Conservation (phyloP, 2,797 vertebrate genomes). For the Meriones psammophilus region DNA sequence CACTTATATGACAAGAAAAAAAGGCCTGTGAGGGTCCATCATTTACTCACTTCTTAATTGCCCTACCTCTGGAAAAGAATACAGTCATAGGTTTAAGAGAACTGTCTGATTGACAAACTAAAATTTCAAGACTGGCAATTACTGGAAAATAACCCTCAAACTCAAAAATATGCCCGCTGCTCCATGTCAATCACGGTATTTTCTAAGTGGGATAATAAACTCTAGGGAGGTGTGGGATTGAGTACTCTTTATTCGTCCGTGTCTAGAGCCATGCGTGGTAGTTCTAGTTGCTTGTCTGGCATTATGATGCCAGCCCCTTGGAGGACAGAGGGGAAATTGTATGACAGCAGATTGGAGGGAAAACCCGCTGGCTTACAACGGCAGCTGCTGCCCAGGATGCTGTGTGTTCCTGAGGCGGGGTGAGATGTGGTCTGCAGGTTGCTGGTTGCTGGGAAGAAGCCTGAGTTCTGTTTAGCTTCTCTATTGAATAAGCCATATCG, state of each 20-base stretch:
- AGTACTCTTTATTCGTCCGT: conserved; percentile 69
- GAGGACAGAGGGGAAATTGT: neutral
- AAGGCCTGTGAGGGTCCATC: conserved; percentile 35
- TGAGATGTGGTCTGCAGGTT: conserved; percentile 34
- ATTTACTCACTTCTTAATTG: conserved; percentile 66
- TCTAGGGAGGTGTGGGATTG: conserved; percentile 64
- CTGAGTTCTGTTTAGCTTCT: conserved; percentile 41
- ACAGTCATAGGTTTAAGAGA: conserved; percentile 50
- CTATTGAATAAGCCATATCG: conserved; percentile 20
- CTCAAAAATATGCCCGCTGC: conserved; percentile 72
- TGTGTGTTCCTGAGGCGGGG: neutral
- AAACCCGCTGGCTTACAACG: neutral
- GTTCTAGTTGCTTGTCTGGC: conserved; percentile 66
- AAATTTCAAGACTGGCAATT: conserved; percentile 76
- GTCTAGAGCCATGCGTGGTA: conserved; percentile 59
- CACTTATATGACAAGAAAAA: conserved; percentile 74
- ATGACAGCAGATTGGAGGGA: conserved; percentile 59
- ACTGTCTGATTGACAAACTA: conserved; percentile 72
- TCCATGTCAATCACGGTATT: conserved; percentile 74
- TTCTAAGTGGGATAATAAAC: conserved; percentile 78
- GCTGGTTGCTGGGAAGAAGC: conserved; percentile 61
- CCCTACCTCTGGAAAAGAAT: neutral
- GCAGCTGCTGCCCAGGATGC: conserved; percentile 23
- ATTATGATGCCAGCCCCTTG: conserved; percentile 66
- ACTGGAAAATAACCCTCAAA: conserved; percentile 74